Evolutionary conservation across 2,888 invertebrate genomes (phyloP).

Genomic region (Spicauda simplicius): DNA sequence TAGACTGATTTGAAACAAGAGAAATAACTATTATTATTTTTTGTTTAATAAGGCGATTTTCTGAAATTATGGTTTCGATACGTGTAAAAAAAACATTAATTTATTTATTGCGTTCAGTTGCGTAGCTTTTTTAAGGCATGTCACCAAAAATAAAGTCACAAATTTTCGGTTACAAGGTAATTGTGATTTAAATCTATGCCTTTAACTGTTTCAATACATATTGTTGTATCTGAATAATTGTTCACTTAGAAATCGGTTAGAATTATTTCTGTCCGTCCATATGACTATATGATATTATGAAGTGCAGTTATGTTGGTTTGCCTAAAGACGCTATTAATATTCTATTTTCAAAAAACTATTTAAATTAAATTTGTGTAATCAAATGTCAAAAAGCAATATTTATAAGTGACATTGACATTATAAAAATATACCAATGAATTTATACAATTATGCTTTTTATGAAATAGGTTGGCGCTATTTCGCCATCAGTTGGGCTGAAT

Average conservation of each 20-base stretch:
- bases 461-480: no score
- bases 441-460: no score
- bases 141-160: no score
- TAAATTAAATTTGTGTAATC: background rate
- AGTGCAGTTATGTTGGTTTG: background rate
- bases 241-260: conserved; percentile 5
- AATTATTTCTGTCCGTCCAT: conserved; percentile 19
- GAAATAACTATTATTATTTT: no score
- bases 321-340: background rate
- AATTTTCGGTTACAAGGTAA: no score
- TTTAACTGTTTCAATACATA: background rate
- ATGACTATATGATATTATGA: background rate
- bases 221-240: background rate
- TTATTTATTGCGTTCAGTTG: no score
- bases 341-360: background rate
- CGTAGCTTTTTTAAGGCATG: no score
- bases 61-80: no score
- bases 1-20: no score
- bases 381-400: background rate
- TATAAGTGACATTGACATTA: background rate
- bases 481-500: no score
- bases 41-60: no score
- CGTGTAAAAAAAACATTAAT: no score
- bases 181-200: background rate
- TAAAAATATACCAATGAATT: background rate